phyloP scores from a whole-genome alignment of 2,797 vertebrate species.

The Acanthurus tractus region DNA sequence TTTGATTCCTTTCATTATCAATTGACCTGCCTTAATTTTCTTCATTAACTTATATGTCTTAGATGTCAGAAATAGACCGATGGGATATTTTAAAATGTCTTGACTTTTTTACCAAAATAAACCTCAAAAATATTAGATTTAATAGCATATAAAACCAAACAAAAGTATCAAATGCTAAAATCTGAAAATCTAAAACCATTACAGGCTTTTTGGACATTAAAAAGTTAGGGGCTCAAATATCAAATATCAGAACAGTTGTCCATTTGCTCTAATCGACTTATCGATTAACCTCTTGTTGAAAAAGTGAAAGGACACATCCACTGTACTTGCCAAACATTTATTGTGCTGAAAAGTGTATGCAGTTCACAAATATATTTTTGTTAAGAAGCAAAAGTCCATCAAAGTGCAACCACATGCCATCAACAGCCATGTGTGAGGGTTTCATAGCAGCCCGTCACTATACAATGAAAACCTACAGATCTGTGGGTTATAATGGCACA shows the following conservation, averaged over 20 bases:
- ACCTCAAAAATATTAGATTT: not conserved
- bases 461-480: conserved; percentile 39
- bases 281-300: not conserved
- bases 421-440: conserved; percentile 43
- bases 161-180: not conserved
- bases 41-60: not conserved
- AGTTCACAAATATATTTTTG: conserved; percentile 79
- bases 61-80: not conserved
- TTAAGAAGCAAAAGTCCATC: conserved; percentile 72
- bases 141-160: not conserved
- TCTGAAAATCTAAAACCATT: not conserved
- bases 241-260: not conserved
- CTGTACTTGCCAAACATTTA: conserved; percentile 84
- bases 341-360: conserved; percentile 80
- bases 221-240: not conserved
- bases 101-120: not conserved
- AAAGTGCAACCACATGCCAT: conserved; percentile 62
- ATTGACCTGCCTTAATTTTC: not conserved
- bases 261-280: not conserved
- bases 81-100: not conserved
- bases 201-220: not conserved
- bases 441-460: conserved; percentile 38
- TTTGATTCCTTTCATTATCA: no score
- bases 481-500: conserved; percentile 52
- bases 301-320: conserved; percentile 37